Percentiles rank a stretch among this genome's conserved stretches.
Conservation (phyloP, 2,888 invertebrate species). For the Dastarcus helophoroides region DNA sequence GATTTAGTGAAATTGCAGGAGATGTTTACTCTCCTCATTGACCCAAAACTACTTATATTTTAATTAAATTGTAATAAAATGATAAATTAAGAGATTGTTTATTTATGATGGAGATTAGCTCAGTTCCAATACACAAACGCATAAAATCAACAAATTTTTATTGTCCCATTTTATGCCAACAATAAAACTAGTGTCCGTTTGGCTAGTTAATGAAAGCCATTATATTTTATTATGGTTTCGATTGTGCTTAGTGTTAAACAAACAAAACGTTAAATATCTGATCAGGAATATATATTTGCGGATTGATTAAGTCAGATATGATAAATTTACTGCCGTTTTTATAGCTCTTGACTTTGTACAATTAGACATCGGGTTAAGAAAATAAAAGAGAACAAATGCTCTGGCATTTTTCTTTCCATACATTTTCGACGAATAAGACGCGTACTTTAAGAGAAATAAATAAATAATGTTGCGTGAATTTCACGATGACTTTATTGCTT, state of each 20-base stretch:
- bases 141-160: slow-evolving; percentile 1
- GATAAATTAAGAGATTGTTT: no score
- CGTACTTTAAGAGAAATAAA: slow-evolving; percentile 1
- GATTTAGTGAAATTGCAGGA: no score
- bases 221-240: slow-evolving; percentile 19
- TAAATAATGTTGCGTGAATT: slow-evolving; percentile 23
- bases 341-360: slow-evolving; percentile 11
- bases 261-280: slow-evolving; percentile 26
- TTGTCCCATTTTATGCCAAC: slow-evolving; percentile 18
- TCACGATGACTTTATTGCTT: slow-evolving; percentile 18
- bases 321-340: slow-evolving; percentile 24
- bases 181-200: slow-evolving; percentile 20
- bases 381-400: slow-evolving; percentile 1
- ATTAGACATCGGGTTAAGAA: slow-evolving; percentile 3
- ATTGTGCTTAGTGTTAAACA: slow-evolving; percentile 19
- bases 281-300: slow-evolving; percentile 23
- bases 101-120: no score
- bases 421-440: slow-evolving; percentile 1
- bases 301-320: slow-evolving; percentile 23
- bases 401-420: background rate
- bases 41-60: no score
- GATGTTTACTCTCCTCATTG: no score
- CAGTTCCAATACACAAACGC: no score
- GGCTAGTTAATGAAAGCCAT: slow-evolving; percentile 25
- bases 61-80: no score